A percentile compares a stretch with the other conserved stretches of the same genome.
Evolutionary conservation across 2,888 invertebrate genomes (phyloP).

Genomic region (Stramonita haemastoma): DNA sequence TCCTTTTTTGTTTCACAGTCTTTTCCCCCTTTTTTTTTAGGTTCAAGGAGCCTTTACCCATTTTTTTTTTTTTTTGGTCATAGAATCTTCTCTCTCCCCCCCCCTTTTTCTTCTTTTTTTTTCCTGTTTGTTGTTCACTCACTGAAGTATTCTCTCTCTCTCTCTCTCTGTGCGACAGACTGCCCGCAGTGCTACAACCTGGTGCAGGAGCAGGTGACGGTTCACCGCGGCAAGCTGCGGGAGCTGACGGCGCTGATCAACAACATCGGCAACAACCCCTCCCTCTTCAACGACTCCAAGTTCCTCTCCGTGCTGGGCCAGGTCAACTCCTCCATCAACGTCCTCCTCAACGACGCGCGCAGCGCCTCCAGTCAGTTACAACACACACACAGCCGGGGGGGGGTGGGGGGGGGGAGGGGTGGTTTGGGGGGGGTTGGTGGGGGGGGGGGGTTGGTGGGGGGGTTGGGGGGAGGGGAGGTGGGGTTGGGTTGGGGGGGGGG

Average conservation of each 20-base stretch:
- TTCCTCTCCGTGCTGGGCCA: conserved; percentile 90
- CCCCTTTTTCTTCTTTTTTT: too few relatives aligned
- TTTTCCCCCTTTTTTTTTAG: too few relatives aligned
- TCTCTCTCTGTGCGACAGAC: conserved; percentile 59
- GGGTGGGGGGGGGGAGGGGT: neutral
- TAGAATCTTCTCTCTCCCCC: too few relatives aligned
- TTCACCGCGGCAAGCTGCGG: conserved; percentile 76
- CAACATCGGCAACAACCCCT: conserved; percentile 95
- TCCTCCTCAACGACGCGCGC: conserved; percentile 86
- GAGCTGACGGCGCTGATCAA: conserved; percentile 87
- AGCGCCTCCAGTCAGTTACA: conserved; percentile 64
- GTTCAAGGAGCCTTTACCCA: too few relatives aligned
- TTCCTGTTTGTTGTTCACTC: too few relatives aligned
- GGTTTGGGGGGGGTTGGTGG: neutral
- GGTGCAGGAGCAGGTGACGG: conserved; percentile 90
- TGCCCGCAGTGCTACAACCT: conserved; percentile 97
- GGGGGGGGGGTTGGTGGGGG: neutral
- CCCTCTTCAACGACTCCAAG: conserved; percentile 92
- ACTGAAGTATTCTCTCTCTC: neutral
- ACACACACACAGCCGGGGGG: too few relatives aligned
- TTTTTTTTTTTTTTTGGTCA: too few relatives aligned
- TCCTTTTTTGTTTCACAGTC: too few relatives aligned
- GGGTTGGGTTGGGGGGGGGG: neutral
- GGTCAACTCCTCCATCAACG: conserved; percentile 87
- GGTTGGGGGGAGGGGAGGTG: neutral